Base-by-base conservation (phyloP, 2,888 invertebrate genomes). In the Eristalinus sepulchralis region DNA sequence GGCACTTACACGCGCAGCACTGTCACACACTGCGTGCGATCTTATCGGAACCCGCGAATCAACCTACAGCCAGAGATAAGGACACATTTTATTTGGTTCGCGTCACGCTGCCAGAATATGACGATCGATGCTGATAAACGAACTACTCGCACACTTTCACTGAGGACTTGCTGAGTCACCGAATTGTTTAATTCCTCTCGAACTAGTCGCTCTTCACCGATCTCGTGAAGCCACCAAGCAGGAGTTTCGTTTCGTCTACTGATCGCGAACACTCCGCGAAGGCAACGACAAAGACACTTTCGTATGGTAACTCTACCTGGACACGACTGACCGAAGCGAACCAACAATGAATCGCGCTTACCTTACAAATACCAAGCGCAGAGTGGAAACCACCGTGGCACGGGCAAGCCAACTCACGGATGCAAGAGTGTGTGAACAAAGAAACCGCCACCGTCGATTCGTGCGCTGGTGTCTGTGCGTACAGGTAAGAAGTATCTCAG, bases 81-180 rank as follows among this genome's bases (percentile, higher is more conserved):
- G 20, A 82, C 66, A 77, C 82, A 82, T 76, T 75, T 64, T 55
- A 31, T 63, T 70, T 55, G 57, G 33, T 53, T 80, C n/a, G 59
- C 57, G 68, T 17, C 57, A 66, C n/a, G 17, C 62, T 62, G 60
- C 62, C 57, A 13, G 13, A 62, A 71, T 67, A 67, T 64, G 55
- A 34, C 66, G 70, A 66, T 70, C 66, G 24, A 22, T 6, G 64
- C 66, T 70, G 73, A 60, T 73, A 73, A 64, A 22, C 59, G 22
- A 27, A 76, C 31, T 22, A 79, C 57, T 34, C 24, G 59, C 64
- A 36, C 72, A 82, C 85, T 85, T 82, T 85, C 85, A 81, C 85
- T 63, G 72, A 73, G 57, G 66, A 80, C 60, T 72, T 67, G 59
- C 72, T 81, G 85, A 72, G 85, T 85, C 85, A 85, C 77, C 81